These are phyloP conservation scores for Anarsia innoxiella DNA, from an alignment of 2,888 invertebrate genomes.

Conservation along the genomic window DNA sequence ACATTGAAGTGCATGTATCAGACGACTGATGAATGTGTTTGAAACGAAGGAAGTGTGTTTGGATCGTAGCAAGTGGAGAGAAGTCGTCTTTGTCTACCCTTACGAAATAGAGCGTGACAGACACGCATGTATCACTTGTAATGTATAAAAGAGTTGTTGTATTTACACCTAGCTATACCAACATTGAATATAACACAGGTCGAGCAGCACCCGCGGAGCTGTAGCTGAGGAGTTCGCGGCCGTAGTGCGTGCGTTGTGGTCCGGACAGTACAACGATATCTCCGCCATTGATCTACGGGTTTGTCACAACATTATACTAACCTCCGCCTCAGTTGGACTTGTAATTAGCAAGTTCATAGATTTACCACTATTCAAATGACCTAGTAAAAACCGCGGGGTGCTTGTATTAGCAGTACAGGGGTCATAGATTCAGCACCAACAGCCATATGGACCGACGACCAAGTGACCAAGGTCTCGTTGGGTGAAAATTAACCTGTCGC, in stretches of 20 bases:
- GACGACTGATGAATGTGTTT: too few relatives aligned
- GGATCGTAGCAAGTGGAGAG: background rate
- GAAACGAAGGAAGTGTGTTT: too few relatives aligned
- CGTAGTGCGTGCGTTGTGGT: slow-evolving; percentile 88
- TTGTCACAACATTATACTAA: background rate
- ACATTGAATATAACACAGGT: slow-evolving; percentile 32
- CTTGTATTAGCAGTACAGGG: background rate
- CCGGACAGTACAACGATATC: slow-evolving; percentile 86
- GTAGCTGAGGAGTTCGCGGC: slow-evolving; percentile 89
- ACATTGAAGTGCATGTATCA: background rate
- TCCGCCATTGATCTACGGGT: slow-evolving; percentile 88
- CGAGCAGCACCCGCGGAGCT: slow-evolving; percentile 79
- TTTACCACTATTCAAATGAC: background rate
- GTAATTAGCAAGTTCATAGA: background rate
- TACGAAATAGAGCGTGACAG: background rate
- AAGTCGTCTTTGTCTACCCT: background rate
- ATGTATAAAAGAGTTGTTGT: background rate
- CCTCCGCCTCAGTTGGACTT: background rate
- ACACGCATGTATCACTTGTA: background rate
- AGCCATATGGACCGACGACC: background rate
- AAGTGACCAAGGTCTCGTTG: background rate
- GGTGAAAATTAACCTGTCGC: too few relatives aligned
- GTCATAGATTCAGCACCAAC: background rate
- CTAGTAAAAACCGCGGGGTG: too few relatives aligned
- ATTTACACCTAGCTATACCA: background rate